A percentile compares a stretch with the other conserved stretches of the same genome.
These are phyloP conservation scores for Chelidonichthys spinosus DNA, from an alignment of 2,797 vertebrate species.

Conservation along the genomic window DNA sequence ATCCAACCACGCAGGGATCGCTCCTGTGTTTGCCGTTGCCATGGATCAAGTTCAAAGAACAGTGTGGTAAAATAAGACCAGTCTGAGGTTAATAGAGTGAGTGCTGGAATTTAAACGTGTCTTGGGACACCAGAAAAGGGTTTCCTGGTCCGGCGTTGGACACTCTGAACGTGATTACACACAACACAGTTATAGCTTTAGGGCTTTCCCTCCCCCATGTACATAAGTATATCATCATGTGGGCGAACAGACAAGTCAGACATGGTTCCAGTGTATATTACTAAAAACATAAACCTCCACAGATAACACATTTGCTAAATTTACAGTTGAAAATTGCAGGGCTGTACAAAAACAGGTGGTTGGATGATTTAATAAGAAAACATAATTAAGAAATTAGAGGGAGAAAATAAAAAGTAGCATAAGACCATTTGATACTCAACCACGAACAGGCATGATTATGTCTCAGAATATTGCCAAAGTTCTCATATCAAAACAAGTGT, in stretches of 20 bases:
- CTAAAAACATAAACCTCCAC: conserved; percentile 84
- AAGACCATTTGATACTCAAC: conserved; percentile 77
- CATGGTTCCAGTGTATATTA: conserved; percentile 88
- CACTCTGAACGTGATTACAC: conserved; percentile 59
- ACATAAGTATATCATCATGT: conserved; percentile 67
- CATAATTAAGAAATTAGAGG: conserved; percentile 50
- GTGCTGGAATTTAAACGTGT: conserved; percentile 48
- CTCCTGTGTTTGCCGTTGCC: conserved; percentile 51
- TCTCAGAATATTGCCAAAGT: conserved; percentile 83
- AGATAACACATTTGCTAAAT: conserved; percentile 83
- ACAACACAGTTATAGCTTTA: conserved; percentile 57
- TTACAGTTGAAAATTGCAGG: conserved; percentile 81
- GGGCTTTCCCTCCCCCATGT: conserved; percentile 55
- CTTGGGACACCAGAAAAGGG: conserved; percentile 51
- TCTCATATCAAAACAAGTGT: conserved; percentile 83
- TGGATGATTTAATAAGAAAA: conserved; percentile 70
- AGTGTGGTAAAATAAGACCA: conserved; percentile 47
- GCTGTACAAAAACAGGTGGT: conserved; percentile 80
- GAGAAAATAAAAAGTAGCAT: conserved; percentile 52
- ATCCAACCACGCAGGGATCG: conserved; percentile 45
- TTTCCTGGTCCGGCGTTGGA: conserved; percentile 63
- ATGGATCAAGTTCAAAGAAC: conserved; percentile 58
- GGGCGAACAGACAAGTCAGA: conserved; percentile 76
- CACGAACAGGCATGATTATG: conserved; percentile 80
- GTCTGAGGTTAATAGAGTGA: conserved; percentile 48